Percentiles rank a stretch among this genome's conserved stretches.
Evolutionary conservation across 2,113 vertebrate species (phyloP).

Genomic region (Rhynchomys soricoides): DNA sequence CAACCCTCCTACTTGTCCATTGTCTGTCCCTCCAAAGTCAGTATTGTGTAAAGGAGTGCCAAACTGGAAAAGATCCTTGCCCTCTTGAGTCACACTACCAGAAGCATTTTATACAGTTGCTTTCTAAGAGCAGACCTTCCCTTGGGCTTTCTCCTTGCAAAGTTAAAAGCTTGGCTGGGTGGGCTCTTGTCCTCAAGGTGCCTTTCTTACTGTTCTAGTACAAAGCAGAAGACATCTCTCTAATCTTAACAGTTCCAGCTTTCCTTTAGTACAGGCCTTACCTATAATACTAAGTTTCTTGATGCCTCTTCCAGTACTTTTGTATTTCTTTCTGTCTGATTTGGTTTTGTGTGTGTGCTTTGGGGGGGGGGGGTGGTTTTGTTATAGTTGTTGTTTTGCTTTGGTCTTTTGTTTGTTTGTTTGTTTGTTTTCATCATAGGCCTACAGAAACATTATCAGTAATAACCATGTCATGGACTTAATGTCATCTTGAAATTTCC

Average conservation of each 20-base stretch:
- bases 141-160: neutral
- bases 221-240: neutral
- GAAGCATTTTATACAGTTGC: neutral
- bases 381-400: too few species aligned
- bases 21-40: neutral
- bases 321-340: neutral
- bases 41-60: neutral
- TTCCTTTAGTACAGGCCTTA: neutral
- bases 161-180: neutral
- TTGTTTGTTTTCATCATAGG: neutral
- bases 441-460: neutral
- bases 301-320: neutral
- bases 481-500: neutral
- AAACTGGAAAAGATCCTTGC: neutral
- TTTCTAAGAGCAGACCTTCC: neutral
- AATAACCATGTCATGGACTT: neutral
- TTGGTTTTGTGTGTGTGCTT: neutral
- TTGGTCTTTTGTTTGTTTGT: too few species aligned
- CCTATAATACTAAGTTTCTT: neutral
- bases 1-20: neutral
- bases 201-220: neutral
- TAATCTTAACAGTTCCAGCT: neutral
- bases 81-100: neutral
- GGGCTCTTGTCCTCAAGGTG: neutral
- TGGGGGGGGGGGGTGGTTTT: too few species aligned